Evolutionary conservation across 2,113 vertebrate genomes (phyloP).

Genomic region (Perca schrenkii): DNA sequence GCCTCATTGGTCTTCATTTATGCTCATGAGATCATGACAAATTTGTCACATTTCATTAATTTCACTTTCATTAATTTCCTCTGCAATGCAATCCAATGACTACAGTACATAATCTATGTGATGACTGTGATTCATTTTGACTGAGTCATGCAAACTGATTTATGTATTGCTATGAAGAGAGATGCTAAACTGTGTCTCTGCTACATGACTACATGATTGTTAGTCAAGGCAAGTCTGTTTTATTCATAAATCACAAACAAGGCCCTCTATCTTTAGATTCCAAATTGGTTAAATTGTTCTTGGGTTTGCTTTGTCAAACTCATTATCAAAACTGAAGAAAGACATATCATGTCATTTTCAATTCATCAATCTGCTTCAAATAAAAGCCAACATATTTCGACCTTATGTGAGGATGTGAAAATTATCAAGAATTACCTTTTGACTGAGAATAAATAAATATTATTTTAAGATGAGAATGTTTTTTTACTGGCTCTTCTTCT

Average conservation of each 20-base stretch:
- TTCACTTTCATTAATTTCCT: slow-evolving; percentile 13
- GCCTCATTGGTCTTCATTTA: slow-evolving; percentile 25
- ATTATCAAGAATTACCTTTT: background rate
- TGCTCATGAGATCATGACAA: slow-evolving; percentile 31
- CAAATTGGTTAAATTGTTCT: background rate
- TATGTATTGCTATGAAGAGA: background rate
- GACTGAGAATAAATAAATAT: background rate
- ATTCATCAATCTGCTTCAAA: background rate
- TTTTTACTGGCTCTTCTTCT: background rate
- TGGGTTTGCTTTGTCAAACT: background rate
- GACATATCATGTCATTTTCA: background rate
- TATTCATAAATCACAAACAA: background rate
- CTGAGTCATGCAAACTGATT: slow-evolving; percentile 5
- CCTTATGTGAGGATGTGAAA: background rate
- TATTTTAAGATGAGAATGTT: background rate
- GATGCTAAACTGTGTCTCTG: background rate
- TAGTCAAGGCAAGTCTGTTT: background rate
- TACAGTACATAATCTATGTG: background rate
- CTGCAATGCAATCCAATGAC: background rate
- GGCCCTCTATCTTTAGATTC: background rate
- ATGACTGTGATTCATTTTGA: slow-evolving; percentile 21
- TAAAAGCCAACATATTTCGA: background rate
- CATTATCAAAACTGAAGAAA: background rate
- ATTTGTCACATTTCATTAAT: slow-evolving; percentile 30
- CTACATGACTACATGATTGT: background rate